phyloP scores from a whole-genome alignment of 2,888 invertebrate genomes.

The Caenorhabditis sp. region DNA sequence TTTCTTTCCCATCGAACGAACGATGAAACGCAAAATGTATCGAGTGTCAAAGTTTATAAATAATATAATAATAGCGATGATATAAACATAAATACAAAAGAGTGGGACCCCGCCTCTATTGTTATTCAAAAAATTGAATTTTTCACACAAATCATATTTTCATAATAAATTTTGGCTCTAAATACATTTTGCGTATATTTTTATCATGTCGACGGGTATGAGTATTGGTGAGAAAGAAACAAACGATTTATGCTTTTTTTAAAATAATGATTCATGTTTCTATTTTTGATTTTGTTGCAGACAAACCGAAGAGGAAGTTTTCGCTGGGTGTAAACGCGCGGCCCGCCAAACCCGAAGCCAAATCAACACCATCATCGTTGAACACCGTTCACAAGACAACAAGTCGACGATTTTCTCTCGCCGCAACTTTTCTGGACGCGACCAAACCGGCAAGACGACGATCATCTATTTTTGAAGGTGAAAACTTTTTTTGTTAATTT shows the following conservation, averaged over 20 bases:
- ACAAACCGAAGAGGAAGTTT: conserved; percentile 23
- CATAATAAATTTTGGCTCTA: neutral
- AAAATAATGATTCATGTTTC: conserved; percentile 1
- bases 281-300: conserved; percentile 27
- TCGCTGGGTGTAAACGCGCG: conserved; percentile 10
- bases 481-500: neutral
- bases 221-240: neutral
- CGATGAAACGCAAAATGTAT: neutral
- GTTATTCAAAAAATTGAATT: neutral
- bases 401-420: conserved; percentile 32
- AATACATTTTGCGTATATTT: neutral
- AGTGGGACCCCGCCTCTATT: neutral
- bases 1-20: neutral
- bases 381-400: conserved; percentile 2
- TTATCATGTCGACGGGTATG: too few species aligned
- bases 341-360: neutral
- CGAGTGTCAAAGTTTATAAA: neutral
- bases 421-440: conserved; percentile 32
- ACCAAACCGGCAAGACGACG: conserved; percentile 70
- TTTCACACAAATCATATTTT: neutral
- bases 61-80: neutral
- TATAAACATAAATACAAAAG: neutral
- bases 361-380: conserved; percentile 6
- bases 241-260: too few species aligned
- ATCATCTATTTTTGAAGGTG: conserved; percentile 36